Evolutionary conservation across 2,797 vertebrate species (phyloP).

Genomic region (Spondyliosoma cantharus): DNA sequence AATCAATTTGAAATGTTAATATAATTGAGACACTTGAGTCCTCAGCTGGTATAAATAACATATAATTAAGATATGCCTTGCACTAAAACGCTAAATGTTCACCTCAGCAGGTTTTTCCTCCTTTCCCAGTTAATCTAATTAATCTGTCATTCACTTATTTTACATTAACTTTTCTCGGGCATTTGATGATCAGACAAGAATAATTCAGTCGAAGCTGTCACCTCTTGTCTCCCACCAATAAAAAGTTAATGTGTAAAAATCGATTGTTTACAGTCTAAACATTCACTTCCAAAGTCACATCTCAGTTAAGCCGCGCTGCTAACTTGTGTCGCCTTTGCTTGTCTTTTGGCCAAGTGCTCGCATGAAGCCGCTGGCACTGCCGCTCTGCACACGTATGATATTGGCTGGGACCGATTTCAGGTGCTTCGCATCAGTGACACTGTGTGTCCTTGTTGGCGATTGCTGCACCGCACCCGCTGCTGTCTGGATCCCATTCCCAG

Average conservation of each 20-base stretch:
- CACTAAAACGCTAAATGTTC: background rate
- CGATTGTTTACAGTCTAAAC: background rate
- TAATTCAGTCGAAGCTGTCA: background rate
- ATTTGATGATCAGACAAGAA: background rate
- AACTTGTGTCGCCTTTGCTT: slow-evolving; percentile 6
- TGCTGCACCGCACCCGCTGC: slow-evolving; percentile 51
- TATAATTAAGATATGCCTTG: too few relatives aligned
- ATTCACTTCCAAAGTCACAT: background rate
- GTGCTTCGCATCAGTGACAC: slow-evolving; percentile 56
- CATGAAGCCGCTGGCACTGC: slow-evolving; percentile 31
- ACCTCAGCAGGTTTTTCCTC: background rate
- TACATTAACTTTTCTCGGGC: background rate
- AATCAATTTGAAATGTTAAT: background rate
- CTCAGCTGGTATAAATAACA: background rate
- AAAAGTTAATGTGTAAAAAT: background rate
- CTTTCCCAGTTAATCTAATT: background rate
- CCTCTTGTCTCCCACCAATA: background rate
- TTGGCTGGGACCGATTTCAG: slow-evolving; percentile 47
- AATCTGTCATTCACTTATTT: background rate
- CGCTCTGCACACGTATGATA: slow-evolving; percentile 31
- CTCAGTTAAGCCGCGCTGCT: background rate
- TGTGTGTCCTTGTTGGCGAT: slow-evolving; percentile 52
- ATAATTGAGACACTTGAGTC: background rate
- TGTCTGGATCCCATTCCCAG: slow-evolving; percentile 52
- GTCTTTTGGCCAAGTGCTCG: slow-evolving; percentile 12